Evolutionary conservation across 2,113 vertebrate species (phyloP).

Genomic region (Potamarius usumacintae): DNA sequence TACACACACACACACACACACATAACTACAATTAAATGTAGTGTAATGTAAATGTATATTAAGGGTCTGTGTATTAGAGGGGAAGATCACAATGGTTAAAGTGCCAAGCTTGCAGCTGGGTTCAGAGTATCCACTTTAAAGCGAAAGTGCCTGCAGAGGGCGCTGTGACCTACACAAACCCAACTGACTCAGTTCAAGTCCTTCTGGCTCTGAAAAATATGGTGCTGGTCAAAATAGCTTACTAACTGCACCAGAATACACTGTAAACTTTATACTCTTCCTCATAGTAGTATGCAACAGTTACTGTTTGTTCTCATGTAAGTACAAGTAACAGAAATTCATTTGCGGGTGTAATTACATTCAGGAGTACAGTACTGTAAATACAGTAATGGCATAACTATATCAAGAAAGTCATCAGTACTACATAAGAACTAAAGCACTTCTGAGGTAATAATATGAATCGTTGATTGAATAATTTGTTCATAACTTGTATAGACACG

Average conservation of each 20-base stretch:
- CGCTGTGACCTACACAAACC: constrained; percentile 49
- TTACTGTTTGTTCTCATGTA: not conserved
- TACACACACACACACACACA: not conserved
- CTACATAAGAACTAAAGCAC: not conserved
- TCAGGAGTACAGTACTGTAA: not conserved
- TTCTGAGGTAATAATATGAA: not conserved
- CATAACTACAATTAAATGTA: not conserved
- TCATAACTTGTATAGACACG: not conserved
- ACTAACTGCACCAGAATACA: not conserved
- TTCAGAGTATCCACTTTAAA: not conserved
- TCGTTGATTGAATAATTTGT: not conserved
- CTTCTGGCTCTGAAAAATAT: not conserved
- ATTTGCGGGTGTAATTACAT: not conserved
- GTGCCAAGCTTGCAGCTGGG: not conserved
- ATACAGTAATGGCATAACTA: not conserved
- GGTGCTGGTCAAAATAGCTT: not conserved
- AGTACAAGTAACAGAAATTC: not conserved
- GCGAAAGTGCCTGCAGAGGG: constrained; percentile 52
- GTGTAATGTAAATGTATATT: not conserved
- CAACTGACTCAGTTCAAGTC: not conserved
- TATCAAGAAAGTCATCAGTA: not conserved
- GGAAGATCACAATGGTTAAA: not conserved
- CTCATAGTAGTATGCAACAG: not conserved
- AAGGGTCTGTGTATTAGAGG: not conserved
- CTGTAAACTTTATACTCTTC: not conserved